Evolutionary conservation across 23 tunicate genomes (phyloP), one percentile per base, ranked within the genome.

Genomic region (Aplidium turbinatum): DNA sequence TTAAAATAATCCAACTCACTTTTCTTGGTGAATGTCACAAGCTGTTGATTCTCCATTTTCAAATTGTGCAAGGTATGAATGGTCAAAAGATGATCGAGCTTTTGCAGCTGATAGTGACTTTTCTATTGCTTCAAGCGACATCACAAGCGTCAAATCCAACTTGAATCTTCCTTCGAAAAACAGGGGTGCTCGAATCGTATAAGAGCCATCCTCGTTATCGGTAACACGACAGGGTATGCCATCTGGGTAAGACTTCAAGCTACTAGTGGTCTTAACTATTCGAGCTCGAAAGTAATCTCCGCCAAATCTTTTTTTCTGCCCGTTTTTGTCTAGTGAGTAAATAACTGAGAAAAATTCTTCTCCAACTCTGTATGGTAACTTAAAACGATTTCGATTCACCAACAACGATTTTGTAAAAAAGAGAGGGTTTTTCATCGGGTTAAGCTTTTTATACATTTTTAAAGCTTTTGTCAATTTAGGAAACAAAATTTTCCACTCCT

Each of bases 271-370:
- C 18, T 35, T 38, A 31, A 47, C 26, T 18, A 82, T 30, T 6
- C 63, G 40, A 4, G 79, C 87, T 1, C 72, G 33, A 22, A 75
- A 82, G 48, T 45, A 82, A 34, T 82, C 87, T 39, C 87, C 87
- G 13, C 87, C 87, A 39, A 74, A 72, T 29, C 6, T 13, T 32
- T 82, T 72, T 25, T 16, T 47, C 18, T 21, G 30, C 38, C 80
- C 80, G 4, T 72, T 30, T 0, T 48, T 16, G 35, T 82, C 79
- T 34, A 74, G 38, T 29, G 87, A 78, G 16, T 29, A 27, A 21
- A 82, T 39, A 1, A 31, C 31, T 16, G 80, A 72, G 13, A 21
- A 40, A 11, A 82, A 47, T 11, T 33, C 77, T 20, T 72, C 80
- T 13, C 87, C 87, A 7, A 45, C 29, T 3, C 29, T 38, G 27